Conservation (phyloP, 2,888 invertebrate genomes). For the Sminthurides aquaticus region DNA sequence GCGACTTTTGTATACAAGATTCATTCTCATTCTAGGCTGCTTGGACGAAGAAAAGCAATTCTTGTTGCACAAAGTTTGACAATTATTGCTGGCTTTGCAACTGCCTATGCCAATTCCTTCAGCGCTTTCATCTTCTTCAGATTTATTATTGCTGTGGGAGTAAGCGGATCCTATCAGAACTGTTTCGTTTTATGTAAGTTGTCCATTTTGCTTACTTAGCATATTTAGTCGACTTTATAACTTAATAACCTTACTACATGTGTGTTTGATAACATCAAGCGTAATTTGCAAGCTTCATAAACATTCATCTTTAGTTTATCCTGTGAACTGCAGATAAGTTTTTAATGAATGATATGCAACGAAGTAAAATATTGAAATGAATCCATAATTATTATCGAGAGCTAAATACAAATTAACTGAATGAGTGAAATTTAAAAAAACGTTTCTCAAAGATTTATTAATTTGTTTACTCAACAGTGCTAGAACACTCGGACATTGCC, state of each 20-base stretch:
- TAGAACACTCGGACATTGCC: slow-evolving; percentile 35
- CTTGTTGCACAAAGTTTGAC: slow-evolving; percentile 27
- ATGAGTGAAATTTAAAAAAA: not conserved
- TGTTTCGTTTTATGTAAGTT: slow-evolving; percentile 35
- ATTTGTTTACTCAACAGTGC: slow-evolving; percentile 29
- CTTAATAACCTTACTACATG: no score
- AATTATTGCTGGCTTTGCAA: slow-evolving; percentile 29
- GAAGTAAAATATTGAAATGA: no score
- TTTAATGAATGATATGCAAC: no score
- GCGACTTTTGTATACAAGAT: not conserved
- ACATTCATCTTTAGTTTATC: no score
- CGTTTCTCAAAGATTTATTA: slow-evolving; percentile 4
- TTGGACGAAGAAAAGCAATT: slow-evolving; percentile 36
- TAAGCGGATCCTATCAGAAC: slow-evolving; percentile 40
- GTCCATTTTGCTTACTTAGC: no score
- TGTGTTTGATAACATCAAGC: no score
- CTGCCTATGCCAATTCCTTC: slow-evolving; percentile 30
- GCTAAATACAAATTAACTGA: not conserved
- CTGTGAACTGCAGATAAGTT: no score
- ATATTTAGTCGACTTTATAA: no score
- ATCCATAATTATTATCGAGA: no score
- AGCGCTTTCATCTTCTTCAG: slow-evolving; percentile 30
- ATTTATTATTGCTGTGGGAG: slow-evolving; percentile 39
- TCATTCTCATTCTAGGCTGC: slow-evolving; percentile 29
- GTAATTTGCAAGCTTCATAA: no score